Base-by-base conservation (phyloP, 1,140 invertebrate species). In the Drosophila malerkotliana region DNA sequence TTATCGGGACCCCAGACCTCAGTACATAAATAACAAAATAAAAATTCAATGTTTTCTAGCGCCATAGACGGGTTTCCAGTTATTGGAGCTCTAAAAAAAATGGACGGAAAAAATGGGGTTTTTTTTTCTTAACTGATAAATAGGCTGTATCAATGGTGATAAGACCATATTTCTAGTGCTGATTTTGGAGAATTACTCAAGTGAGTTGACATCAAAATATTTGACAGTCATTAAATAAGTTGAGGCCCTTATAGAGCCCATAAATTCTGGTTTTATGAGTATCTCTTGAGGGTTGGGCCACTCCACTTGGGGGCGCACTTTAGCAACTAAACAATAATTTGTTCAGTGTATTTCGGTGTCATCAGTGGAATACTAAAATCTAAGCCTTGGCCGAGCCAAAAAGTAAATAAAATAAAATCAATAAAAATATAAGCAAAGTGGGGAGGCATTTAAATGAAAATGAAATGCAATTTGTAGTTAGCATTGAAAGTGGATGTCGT, bases 341-440 rank as follows among this genome's bases (percentile, higher is more conserved):
- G 34, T 24, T 58, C n/a, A 64, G 60, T 74, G 71, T 58, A 64
- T 3, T 64, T 45, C 39, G 30, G 18, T 32, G 59, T 34, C 67
- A 15, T 18, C 12, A 51, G 14, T 44, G 37, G 67, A 79, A 79
- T 79, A 74, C 62, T 69, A 56, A 67, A 57, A 69, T 44, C 41
- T 15, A 28, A 60, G 54, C 76, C 76, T 79, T 79, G 76, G 45
- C 68, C 34, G 24, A 49, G 7, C 69, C 77, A 63, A 74, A 79
- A 67, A 48, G 15, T 49, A 63, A 39, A 77, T 53, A 24, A 51
- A 47, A 67, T 18, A 62, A 39, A 52, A 30, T 44, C 26, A 41
- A 12, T 49, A 53, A 34, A 47, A 32, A 45, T 30, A 37, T 28
- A 45, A 37, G 30, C 8, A 56, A 57, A 45, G 45, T 14, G 39